Evolutionary conservation across 2,113 vertebrate species (phyloP).

Genomic region (Anolis sagrei): DNA sequence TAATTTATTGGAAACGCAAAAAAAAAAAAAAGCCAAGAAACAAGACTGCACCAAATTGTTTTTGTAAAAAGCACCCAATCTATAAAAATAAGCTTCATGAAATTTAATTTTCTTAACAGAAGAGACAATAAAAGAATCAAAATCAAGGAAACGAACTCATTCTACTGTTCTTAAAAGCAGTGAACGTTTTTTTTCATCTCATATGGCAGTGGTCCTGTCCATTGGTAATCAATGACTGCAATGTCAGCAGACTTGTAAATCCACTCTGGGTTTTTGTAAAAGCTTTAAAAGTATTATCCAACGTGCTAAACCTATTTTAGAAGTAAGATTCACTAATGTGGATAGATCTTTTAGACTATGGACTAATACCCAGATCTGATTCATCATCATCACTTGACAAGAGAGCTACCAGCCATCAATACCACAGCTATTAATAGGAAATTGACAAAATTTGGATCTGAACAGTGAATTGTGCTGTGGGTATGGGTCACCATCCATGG

Average conservation of each 20-base stretch:
- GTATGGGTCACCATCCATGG: too few relatives aligned
- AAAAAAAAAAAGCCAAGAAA: conserved; percentile 37
- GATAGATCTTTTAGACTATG: too few relatives aligned
- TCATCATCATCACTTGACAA: too few relatives aligned
- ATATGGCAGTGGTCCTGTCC: not conserved
- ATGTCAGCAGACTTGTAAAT: too few relatives aligned
- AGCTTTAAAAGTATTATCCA: too few relatives aligned
- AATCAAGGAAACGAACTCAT: not conserved
- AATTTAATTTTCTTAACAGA: conserved; percentile 66
- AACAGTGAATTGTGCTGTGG: too few relatives aligned
- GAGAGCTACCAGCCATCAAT: not conserved
- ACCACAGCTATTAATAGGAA: not conserved
- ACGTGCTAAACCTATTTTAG: too few relatives aligned
- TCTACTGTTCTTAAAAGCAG: conserved; percentile 20
- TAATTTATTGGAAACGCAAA: conserved; percentile 66
- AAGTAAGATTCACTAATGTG: too few relatives aligned
- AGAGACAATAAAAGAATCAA: conserved; percentile 39
- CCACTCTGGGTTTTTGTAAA: too few relatives aligned
- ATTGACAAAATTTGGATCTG: not conserved
- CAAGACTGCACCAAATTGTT: conserved; percentile 59
- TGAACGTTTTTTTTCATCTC: not conserved
- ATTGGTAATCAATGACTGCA: too few relatives aligned
- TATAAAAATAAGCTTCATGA: conserved; percentile 59
- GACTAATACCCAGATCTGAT: too few relatives aligned
- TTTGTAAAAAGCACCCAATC: conserved; percentile 62